phyloP scores from a whole-genome alignment of 2,888 invertebrate species.

The Drosophila nr. fundita region DNA sequence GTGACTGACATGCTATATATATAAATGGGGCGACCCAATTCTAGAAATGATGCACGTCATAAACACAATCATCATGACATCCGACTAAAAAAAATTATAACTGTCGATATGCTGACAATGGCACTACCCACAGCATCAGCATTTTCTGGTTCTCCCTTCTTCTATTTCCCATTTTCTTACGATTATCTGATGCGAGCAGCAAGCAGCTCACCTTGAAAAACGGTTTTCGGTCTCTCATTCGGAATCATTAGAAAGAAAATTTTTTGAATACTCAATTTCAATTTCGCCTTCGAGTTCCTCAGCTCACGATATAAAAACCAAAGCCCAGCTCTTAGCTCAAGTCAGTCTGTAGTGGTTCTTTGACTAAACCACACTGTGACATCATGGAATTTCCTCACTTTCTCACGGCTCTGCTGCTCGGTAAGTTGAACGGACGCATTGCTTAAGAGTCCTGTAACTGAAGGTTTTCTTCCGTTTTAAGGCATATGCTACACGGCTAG shows the following conservation, averaged over 20 bases:
- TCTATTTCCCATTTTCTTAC: slow-evolving; percentile 6
- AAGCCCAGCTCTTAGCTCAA: background rate
- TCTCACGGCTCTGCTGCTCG: slow-evolving; percentile 45
- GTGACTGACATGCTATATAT: slow-evolving; percentile 23
- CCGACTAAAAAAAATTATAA: slow-evolving; percentile 52
- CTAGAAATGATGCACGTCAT: background rate
- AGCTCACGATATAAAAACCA: slow-evolving; percentile 53
- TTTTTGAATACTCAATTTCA: slow-evolving; percentile 7
- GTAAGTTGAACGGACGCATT: slow-evolving; percentile 38
- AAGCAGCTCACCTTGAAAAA: slow-evolving; percentile 41
- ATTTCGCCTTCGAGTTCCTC: slow-evolving; percentile 16
- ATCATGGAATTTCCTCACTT: slow-evolving; percentile 50
- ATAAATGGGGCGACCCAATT: slow-evolving; percentile 26
- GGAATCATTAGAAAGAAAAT: slow-evolving; percentile 20
- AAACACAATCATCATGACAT: background rate
- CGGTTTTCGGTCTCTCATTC: background rate
- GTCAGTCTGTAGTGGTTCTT: slow-evolving; percentile 44
- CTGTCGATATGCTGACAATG: slow-evolving; percentile 29
- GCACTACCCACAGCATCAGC: slow-evolving; percentile 25
- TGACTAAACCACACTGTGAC: slow-evolving; percentile 65
- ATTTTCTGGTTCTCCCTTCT: background rate
- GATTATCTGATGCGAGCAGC: slow-evolving; percentile 55
- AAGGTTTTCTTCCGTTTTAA: background rate
- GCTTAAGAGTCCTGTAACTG: background rate
- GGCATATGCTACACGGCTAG: slow-evolving; percentile 37